Base-by-base conservation (phyloP, 2,113 vertebrate genomes). In the Oryzias curvinotus region DNA sequence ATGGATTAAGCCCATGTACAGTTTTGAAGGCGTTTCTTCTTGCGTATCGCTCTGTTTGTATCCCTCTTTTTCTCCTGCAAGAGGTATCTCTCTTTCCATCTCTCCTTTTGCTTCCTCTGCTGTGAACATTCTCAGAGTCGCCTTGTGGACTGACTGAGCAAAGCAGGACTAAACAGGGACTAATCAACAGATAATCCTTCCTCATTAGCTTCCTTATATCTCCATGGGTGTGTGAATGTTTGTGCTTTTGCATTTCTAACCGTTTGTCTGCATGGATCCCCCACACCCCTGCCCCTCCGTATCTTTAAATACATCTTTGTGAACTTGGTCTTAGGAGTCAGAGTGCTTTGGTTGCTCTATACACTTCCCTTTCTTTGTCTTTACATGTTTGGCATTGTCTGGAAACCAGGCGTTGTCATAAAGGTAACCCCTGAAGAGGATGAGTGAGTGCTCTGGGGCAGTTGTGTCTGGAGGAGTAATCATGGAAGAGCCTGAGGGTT, bases 381-480 rank as follows among this genome's bases (percentile, higher is more conserved):
- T 53, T 57, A 64, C 2, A 68, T 72, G 43, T 71, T 61, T 50
- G 36, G 48, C 48, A 14, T 66, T 51, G 57, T 77, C 41, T 19
- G 72, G 58, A 68, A 72, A 56, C 57, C 75, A 77, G 74, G 36
- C 36, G 10, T 62, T 75, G 51, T 62, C 59, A 18, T 77, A 77
- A 78, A 75, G 71, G 88, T 91, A 88, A 91, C 81, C 83, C 75
- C 73, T 70, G 44, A 75, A 75, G 71, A 87, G 75, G 71, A 92
- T 92, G 91, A 90, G 88, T 28, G 90, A 92, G 81, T 84, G 85
- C 73, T 90, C 90, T 47, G 93, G 90, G 66, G 89, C 90, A 75
- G 91, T 89, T 60, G 91, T 89, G 65, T 93, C 92, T 7, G 93
- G 92, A 82, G 93, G 92, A 60, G 93, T 94, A 81, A 94, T 93